These are phyloP conservation scores for Atethmia centrago DNA, from an alignment of 2,888 invertebrate genomes.

Conservation along the genomic window DNA sequence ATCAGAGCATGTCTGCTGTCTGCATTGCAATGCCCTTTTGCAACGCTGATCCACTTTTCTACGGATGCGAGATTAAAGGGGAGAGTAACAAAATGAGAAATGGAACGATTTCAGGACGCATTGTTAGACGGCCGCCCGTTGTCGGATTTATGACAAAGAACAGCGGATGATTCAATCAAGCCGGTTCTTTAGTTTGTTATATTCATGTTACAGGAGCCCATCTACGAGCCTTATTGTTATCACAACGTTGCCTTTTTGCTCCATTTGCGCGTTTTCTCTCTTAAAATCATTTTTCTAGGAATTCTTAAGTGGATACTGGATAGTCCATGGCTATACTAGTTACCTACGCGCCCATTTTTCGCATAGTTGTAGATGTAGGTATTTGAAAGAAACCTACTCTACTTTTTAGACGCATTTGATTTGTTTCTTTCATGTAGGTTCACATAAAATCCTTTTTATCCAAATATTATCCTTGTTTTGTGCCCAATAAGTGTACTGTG, in stretches of 20 bases:
- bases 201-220: constrained; percentile 86
- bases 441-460: not conserved
- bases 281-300: constrained; percentile 52
- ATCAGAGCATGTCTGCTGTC: constrained; percentile 86
- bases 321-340: constrained; percentile 5
- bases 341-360: constrained; percentile 3
- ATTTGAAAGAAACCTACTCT: not conserved
- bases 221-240: constrained; percentile 86
- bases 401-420: not conserved
- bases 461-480: not conserved
- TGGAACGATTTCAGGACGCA: constrained; percentile 90
- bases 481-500: not conserved
- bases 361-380: not conserved
- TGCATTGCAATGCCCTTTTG: constrained; percentile 89
- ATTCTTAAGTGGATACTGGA: constrained; percentile 26
- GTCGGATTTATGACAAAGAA: constrained; percentile 91
- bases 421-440: constrained; percentile 9
- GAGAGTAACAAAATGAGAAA: constrained; percentile 90
- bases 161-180: constrained; percentile 90
- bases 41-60: constrained; percentile 90
- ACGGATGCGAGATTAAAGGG: constrained; percentile 90
- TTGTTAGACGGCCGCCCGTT: constrained; percentile 89
- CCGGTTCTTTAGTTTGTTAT: constrained; percentile 90
- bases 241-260: constrained; percentile 81
- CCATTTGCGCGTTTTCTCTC: constrained; percentile 72